Conservation (phyloP, 2,888 invertebrate genomes). For the Drosophila bunnanda region DNA sequence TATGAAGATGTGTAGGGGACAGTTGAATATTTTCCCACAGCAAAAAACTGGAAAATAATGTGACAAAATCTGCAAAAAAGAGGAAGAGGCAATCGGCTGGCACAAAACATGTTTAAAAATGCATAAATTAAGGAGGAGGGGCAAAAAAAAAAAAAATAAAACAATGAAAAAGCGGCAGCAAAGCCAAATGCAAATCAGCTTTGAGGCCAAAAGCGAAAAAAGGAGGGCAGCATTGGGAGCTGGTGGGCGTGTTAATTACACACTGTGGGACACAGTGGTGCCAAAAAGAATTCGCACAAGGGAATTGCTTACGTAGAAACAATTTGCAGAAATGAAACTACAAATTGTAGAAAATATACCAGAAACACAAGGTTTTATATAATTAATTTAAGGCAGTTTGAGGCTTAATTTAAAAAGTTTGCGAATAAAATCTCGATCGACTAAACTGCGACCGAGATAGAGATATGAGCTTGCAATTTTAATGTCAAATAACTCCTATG, state of each 20-base stretch:
- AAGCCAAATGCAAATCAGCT: conserved; percentile 69
- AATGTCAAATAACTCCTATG: too few relatives aligned
- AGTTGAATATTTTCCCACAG: conserved; percentile 63
- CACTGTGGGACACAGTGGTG: conserved; percentile 30
- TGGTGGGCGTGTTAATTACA: conserved; percentile 49
- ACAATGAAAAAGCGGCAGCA: conserved; percentile 47
- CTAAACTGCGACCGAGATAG: too few relatives aligned
- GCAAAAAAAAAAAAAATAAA: conserved; percentile 16
- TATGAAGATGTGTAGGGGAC: not conserved
- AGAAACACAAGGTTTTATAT: not conserved
- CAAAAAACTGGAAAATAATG: conserved; percentile 48
- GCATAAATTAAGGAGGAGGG: conserved; percentile 65
- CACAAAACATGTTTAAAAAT: conserved; percentile 70
- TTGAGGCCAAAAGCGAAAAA: conserved; percentile 48
- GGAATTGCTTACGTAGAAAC: not conserved
- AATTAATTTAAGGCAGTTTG: too few relatives aligned
- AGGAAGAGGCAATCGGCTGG: conserved; percentile 28
- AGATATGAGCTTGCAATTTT: too few relatives aligned
- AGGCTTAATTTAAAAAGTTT: too few relatives aligned
- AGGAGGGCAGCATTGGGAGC: conserved; percentile 53
- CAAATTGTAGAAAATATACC: not conserved
- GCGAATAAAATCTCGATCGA: too few relatives aligned
- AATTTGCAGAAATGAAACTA: not conserved
- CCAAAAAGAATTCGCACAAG: conserved; percentile 4
- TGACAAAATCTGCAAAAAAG: conserved; percentile 40